Evolutionary conservation across 2,113 vertebrate genomes (phyloP), one percentile per base, ranked within the genome.

Genomic region (Heteronetta atricapilla): DNA sequence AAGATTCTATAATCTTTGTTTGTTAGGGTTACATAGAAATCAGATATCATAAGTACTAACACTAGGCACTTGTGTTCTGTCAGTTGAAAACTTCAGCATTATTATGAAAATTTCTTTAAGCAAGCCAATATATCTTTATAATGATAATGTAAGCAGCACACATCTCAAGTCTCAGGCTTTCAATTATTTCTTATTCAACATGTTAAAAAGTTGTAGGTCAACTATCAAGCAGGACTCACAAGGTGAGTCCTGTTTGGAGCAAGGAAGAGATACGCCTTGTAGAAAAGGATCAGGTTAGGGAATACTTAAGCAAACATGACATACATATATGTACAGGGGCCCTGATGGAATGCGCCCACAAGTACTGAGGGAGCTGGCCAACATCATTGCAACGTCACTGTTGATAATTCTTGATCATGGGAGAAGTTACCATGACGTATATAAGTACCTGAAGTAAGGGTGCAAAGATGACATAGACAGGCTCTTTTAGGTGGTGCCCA

Each of bases 21-120:
- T 66, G 36, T 25, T 66, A 50, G 26, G 34, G 33, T 94, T 96
- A 53, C 86, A 56, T 80, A 89, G 83, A 92, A 88, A 77, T 40
- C 53, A 86, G 86, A 68, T 46, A 42, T 77, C 91, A 86, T 74
- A 92, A 93, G 29, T 86, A 88, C 46, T 48, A 94, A 86, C 64
- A 46, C 60, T 42, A 46, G 66, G 55, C 5, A 0, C 42, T 92
- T 67, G 21, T 75, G 56, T 72, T 78, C 38, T 33, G 52, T 28
- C 42, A 67, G 21, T 81, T 89, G 52, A 94, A 94, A 92, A 26
- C 33, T 86, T 80, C 40, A 88, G 48, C 38, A 75, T 33, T 34
- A 68, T 86, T 60, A 53, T 36, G 36, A 17, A 69, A 36, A 9
- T 48, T 70, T 86, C 14, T 82, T 83, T n/a, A 33, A 92, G 34